Base-by-base conservation (phyloP, 1,140 invertebrate species). In the Pantala flavescens region DNA sequence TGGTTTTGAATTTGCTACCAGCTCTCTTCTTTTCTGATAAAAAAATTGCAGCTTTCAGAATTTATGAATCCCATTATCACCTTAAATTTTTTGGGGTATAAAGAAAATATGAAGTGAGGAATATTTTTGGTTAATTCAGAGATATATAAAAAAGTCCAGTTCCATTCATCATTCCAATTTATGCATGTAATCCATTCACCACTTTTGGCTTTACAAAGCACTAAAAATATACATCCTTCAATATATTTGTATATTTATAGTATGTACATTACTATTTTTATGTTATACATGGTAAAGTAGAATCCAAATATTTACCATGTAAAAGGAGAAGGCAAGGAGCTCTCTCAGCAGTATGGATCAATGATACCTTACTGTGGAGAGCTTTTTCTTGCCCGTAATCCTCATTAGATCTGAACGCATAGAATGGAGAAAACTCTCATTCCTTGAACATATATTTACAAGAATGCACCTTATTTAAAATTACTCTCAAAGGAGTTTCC, bases 401-500 rank as follows among this genome's bases (percentile, higher is more conserved):
- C n/a, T 63, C 16, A 63, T 63, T 63, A 63, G n/a, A 63, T 63
- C 49, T 19, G 49, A 63, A 63, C 49, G 49, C 49, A 63, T 63
- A 63, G 49, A 63, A 63, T 63, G 49, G 49, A 63, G 49, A 21
- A 16, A 63, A 63, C 49, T 63, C 49, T 63, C 49, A 63, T 63
- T 63, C 49, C 49, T 63, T 63, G 49, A 63, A 63, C n/a, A 63
- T 63, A 36, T 63, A 63, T 63, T 63, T 63, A 63, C 49, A 63
- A 63, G 14, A 63, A 63, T 63, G 49, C 5, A 21, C 49, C 49
- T 7, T 63, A 16, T 63, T 63, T 63, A 19, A 63, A 63, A 21
- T 14, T 3, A 21, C 49, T 19, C 49, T 7, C 49, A 63, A 63
- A 63, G n/a, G 16, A 63, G 49, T 63, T 7, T 16, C 3, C 14